Conservation (phyloP, 2,888 invertebrate species). For the Steinernema hermaphroditum region DNA sequence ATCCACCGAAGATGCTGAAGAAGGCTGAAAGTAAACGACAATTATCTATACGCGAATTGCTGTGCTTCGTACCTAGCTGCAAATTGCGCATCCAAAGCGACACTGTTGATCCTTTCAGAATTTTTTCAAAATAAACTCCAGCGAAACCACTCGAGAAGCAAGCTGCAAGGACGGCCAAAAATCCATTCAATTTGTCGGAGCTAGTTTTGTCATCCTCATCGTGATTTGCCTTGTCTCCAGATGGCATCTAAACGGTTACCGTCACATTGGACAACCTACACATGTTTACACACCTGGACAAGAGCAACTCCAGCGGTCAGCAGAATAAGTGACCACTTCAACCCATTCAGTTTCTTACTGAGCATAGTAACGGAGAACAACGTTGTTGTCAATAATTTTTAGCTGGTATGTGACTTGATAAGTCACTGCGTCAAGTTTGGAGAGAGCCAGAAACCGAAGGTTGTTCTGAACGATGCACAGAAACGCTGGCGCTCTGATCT, state of each 20-base stretch:
- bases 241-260: slow-evolving; percentile 33
- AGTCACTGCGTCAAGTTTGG: slow-evolving; percentile 70
- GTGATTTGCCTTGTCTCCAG: slow-evolving; percentile 18
- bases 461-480: slow-evolving; percentile 71
- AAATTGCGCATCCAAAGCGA: slow-evolving; percentile 70
- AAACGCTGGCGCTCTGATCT: slow-evolving; percentile 68
- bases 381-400: slow-evolving; percentile 93
- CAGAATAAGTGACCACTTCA: slow-evolving; percentile 87
- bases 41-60: neutral
- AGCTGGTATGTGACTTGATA: slow-evolving; percentile 87
- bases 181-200: slow-evolving; percentile 66
- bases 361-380: slow-evolving; percentile 89
- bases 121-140: no score
- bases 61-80: slow-evolving; percentile 68
- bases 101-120: slow-evolving; percentile 69
- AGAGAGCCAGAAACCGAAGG: slow-evolving; percentile 69
- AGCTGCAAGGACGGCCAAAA: slow-evolving; percentile 69
- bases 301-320: slow-evolving; percentile 75
- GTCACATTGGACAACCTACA: slow-evolving; percentile 17
- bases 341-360: slow-evolving; percentile 75
- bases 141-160: slow-evolving; percentile 71
- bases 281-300: slow-evolving; percentile 66
- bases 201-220: slow-evolving; percentile 9
- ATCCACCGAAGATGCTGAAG: slow-evolving; percentile 69
- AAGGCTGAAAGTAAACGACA: slow-evolving; percentile 64